Evolutionary conservation across 2,113 vertebrate species (phyloP).

Genomic region (Sceloporus undulatus): DNA sequence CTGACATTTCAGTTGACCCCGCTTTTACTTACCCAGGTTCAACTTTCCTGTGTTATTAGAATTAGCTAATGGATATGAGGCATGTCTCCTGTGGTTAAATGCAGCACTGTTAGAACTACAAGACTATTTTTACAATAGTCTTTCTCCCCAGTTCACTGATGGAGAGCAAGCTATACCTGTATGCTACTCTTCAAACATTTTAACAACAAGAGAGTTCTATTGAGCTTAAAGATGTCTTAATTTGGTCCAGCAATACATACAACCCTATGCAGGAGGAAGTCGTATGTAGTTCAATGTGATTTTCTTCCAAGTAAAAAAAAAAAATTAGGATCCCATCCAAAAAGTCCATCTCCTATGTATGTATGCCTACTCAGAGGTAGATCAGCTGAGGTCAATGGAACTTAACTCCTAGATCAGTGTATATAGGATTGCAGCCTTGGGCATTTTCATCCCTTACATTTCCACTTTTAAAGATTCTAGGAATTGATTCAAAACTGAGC

Average conservation of each 20-base stretch:
- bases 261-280: background rate
- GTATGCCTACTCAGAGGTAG: slow-evolving; percentile 14
- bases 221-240: slow-evolving; percentile 46
- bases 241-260: slow-evolving; percentile 20
- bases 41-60: slow-evolving; percentile 14
- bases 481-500: slow-evolving; percentile 3
- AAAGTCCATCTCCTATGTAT: background rate
- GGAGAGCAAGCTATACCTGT: slow-evolving; percentile 44
- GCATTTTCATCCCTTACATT: slow-evolving; percentile 43
- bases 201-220: slow-evolving; percentile 35
- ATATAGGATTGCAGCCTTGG: background rate
- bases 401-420: background rate
- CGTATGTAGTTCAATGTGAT: background rate
- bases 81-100: slow-evolving; percentile 38
- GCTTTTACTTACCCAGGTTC: slow-evolving; percentile 30
- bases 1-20: slow-evolving; percentile 40
- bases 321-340: background rate
- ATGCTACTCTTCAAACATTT: slow-evolving; percentile 41
- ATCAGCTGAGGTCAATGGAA: background rate
- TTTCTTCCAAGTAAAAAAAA: background rate
- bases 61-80: slow-evolving; percentile 40
- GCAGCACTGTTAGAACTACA: slow-evolving; percentile 45
- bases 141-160: slow-evolving; percentile 16
- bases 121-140: slow-evolving; percentile 42
- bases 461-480: slow-evolving; percentile 46